These are phyloP conservation scores for Noturus placidus DNA, from an alignment of 2,113 vertebrate species.

Conservation along the genomic window DNA sequence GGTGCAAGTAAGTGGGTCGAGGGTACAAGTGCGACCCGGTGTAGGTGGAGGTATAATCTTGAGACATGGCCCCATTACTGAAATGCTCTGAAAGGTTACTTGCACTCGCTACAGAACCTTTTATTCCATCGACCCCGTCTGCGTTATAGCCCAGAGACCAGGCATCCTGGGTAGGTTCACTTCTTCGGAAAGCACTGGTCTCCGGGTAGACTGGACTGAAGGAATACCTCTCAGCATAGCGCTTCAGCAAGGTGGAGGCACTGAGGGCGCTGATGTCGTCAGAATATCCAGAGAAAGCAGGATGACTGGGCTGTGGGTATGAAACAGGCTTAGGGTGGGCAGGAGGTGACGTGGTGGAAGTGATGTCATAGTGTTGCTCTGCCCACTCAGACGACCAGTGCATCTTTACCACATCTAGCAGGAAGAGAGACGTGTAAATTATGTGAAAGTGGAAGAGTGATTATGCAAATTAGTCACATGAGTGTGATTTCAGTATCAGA, in stretches of 20 bases:
- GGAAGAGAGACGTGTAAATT: neutral
- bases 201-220: constrained; percentile 66
- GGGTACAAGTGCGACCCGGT: constrained; percentile 61
- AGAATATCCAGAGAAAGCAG: constrained; percentile 82
- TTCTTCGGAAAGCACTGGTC: constrained; percentile 80
- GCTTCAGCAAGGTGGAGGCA: constrained; percentile 92
- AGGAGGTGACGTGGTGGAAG: constrained; percentile 89
- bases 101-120: constrained; percentile 73
- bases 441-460: neutral
- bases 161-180: constrained; percentile 75
- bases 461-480: neutral
- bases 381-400: constrained; percentile 98
- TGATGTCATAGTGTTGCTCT: constrained; percentile 95
- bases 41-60: constrained; percentile 85
- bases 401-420: constrained; percentile 87
- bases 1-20: constrained; percentile 79
- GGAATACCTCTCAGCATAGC: constrained; percentile 94
- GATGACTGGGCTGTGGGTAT: constrained; percentile 76
- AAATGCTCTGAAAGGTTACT: constrained; percentile 72
- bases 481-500: neutral
- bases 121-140: constrained; percentile 82
- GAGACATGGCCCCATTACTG: constrained; percentile 67
- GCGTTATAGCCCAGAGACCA: constrained; percentile 79
- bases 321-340: constrained; percentile 86
- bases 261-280: constrained; percentile 94